phyloP scores from a whole-genome alignment of 2,888 invertebrate species.

The Hemaris fuciformis region DNA sequence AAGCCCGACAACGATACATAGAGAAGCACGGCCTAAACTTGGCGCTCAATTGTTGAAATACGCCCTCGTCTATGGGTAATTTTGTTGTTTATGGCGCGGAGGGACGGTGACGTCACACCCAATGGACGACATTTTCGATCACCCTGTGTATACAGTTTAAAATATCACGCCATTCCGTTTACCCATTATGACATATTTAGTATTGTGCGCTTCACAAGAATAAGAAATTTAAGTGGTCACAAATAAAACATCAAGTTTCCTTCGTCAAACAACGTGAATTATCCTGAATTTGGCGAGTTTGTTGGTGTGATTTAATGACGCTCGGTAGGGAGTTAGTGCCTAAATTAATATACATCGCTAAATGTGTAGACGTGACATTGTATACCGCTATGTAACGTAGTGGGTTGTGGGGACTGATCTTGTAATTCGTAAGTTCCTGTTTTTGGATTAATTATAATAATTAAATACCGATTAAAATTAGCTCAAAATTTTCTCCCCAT shows the following conservation, averaged over 20 bases:
- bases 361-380: not conserved
- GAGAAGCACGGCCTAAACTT: conserved; percentile 85
- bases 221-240: not conserved
- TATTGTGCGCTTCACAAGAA: not conserved
- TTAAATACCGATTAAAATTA: not conserved
- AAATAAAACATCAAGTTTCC: too few relatives aligned
- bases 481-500: too few relatives aligned
- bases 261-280: not conserved
- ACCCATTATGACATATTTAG: not conserved
- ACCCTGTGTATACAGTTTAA: not conserved
- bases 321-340: conserved; percentile 25
- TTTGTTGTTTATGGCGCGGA: conserved; percentile 29
- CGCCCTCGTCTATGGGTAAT: conserved; percentile 20
- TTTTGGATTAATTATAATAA: not conserved
- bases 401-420: not conserved
- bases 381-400: too few relatives aligned
- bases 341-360: conserved; percentile 21
- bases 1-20: conserved; percentile 88
- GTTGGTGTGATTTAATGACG: conserved; percentile 12
- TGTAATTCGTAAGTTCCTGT: conserved; percentile 4
- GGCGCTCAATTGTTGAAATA: conserved; percentile 44
- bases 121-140: not conserved
- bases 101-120: not conserved
- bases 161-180: not conserved
- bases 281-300: not conserved